These are phyloP conservation scores for Latrodectus elegans DNA, from an alignment of 2,888 invertebrate species.

Conservation along the genomic window DNA sequence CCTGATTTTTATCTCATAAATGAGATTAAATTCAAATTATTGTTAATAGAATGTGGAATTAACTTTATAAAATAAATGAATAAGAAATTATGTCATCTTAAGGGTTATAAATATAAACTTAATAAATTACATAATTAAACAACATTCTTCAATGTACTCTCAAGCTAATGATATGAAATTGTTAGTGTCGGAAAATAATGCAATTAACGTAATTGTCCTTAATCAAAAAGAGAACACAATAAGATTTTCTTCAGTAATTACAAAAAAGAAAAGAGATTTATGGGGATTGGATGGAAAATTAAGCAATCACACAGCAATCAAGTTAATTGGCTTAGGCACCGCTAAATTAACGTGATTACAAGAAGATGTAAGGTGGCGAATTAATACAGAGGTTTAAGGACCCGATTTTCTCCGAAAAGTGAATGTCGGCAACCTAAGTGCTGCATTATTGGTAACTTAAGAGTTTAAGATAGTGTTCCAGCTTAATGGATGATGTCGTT, in stretches of 20 bases:
- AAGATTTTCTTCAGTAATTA: neutral
- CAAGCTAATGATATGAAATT: no score
- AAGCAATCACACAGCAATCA: constrained; percentile 33
- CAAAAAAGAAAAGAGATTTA: constrained; percentile 9
- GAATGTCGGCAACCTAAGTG: constrained; percentile 24
- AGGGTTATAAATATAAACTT: no score
- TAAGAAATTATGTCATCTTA: no score
- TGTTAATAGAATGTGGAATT: no score
- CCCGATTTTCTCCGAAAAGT: constrained; percentile 18
- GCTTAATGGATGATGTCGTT: constrained; percentile 29
- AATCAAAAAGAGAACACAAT: no score
- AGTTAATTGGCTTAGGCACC: constrained; percentile 47
- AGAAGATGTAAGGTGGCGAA: constrained; percentile 42
- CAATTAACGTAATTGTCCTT: no score
- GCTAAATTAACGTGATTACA: constrained; percentile 55
- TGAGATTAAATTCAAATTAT: no score
- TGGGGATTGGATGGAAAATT: neutral
- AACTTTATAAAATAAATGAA: no score
- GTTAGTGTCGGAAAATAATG: no score
- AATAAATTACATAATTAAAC: no score
- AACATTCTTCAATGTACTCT: no score
- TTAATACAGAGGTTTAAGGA: constrained; percentile 41
- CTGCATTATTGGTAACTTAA: constrained; percentile 37
- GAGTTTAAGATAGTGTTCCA: constrained; percentile 24
- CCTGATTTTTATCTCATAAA: no score